These are phyloP conservation scores for Oasisia sp. DNA, from an alignment of 2,888 invertebrate species.

Conservation along the genomic window DNA sequence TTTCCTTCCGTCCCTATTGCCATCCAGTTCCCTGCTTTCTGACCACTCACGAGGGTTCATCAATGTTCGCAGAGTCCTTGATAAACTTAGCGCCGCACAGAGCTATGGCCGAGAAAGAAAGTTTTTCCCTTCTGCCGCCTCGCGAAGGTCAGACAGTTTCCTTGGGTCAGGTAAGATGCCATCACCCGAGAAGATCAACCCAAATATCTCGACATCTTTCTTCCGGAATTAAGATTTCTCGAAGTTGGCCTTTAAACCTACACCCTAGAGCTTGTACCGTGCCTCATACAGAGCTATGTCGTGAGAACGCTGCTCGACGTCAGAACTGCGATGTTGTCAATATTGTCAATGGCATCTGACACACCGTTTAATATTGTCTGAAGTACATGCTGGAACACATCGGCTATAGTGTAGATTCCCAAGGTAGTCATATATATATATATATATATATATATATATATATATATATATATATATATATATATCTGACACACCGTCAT, in stretches of 20 bases:
- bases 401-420: constrained; percentile 33
- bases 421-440: constrained; percentile 38
- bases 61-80: neutral
- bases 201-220: constrained; percentile 11
- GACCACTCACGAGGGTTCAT: neutral
- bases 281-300: too few relatives aligned
- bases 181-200: constrained; percentile 25
- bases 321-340: constrained; percentile 31
- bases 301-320: neutral
- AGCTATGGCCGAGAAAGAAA: constrained; percentile 33
- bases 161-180: constrained; percentile 38
- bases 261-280: constrained; percentile 25
- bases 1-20: neutral
- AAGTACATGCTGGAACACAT: constrained; percentile 33
- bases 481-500: too few relatives aligned
- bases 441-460: too few relatives aligned
- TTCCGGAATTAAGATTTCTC: constrained; percentile 32
- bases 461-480: too few relatives aligned
- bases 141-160: constrained; percentile 42
- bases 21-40: neutral
- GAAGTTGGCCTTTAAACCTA: constrained; percentile 32
- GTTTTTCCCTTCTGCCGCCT: constrained; percentile 39
- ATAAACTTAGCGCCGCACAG: neutral
- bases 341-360: constrained; percentile 24
- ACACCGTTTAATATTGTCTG: constrained; percentile 26